phyloP scores from a whole-genome alignment of 2,797 vertebrate species.

The Natrix natrix region DNA sequence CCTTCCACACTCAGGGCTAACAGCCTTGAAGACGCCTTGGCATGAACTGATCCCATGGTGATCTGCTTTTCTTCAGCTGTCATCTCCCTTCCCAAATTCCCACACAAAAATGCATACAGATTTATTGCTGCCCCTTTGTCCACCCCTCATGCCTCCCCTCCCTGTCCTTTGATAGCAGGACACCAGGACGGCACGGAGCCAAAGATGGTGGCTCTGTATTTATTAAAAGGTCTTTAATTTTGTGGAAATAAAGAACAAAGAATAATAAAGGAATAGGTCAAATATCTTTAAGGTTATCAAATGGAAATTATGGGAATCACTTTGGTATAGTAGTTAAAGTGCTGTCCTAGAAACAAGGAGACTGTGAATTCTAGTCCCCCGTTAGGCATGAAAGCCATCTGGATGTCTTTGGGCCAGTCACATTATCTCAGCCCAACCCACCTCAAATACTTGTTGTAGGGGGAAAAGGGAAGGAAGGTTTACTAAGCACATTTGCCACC shows the following conservation, averaged over 20 bases:
- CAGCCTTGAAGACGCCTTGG: neutral
- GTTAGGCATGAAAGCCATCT: neutral
- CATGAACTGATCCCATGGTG: neutral
- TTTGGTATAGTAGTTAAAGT: neutral
- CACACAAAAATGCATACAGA: neutral
- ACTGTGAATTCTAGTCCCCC: neutral
- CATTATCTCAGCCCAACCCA: neutral
- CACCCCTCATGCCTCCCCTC: neutral
- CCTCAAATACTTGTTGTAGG: neutral
- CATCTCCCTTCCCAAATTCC: neutral
- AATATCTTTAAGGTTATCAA: neutral
- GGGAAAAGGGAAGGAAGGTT: neutral
- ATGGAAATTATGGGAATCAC: neutral
- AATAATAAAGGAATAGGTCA: neutral
- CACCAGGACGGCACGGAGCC: rapidly evolving
- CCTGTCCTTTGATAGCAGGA: neutral
- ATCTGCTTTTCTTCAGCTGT: neutral
- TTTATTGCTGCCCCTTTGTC: neutral
- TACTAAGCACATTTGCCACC: neutral
- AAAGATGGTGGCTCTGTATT: neutral
- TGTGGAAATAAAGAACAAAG: neutral
- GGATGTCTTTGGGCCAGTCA: neutral
- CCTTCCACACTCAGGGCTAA: neutral
- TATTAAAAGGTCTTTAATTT: neutral
- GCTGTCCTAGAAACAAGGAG: neutral